These are phyloP conservation scores for Charanyca ferruginea DNA, from an alignment of 2,888 invertebrate genomes.

Conservation along the genomic window DNA sequence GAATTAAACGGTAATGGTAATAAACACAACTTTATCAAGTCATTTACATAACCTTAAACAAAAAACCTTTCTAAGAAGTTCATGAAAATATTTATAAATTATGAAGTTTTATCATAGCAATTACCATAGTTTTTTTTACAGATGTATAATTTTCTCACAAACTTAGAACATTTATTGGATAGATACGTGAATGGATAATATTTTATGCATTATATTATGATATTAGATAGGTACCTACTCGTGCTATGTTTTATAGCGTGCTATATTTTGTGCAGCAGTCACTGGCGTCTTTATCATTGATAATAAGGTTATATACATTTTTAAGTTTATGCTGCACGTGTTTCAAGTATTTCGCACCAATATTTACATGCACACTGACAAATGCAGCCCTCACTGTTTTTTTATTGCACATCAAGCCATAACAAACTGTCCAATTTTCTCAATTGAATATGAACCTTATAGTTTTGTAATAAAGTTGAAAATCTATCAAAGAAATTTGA, in stretches of 20 bases:
- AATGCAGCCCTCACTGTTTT: slow-evolving; percentile 30
- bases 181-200: neutral
- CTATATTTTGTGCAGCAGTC: slow-evolving; percentile 21
- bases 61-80: slow-evolving; percentile 7
- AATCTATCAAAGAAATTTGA: too few species aligned
- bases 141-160: neutral
- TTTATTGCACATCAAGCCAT: too few species aligned
- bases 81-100: slow-evolving; percentile 2
- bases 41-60: slow-evolving; percentile 2
- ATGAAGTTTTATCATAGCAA: neutral
- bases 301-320: slow-evolving; percentile 9
- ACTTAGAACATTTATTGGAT: neutral
- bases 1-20: neutral
- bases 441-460: too few species aligned
- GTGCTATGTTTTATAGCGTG: slow-evolving; percentile 22
- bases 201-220: neutral
- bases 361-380: slow-evolving; percentile 35
- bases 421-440: too few species aligned
- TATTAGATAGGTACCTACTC: neutral
- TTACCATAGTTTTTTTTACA: neutral
- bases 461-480: too few species aligned
- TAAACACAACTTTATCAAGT: neutral
- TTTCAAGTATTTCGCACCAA: slow-evolving; percentile 36
- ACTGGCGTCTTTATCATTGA: slow-evolving; percentile 14
- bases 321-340: slow-evolving; percentile 12